Percentiles rank a stretch among this genome's conserved stretches.
These are phyloP conservation scores for Alectoris magna DNA, from an alignment of 2,797 vertebrate genomes.

Conservation along the genomic window DNA sequence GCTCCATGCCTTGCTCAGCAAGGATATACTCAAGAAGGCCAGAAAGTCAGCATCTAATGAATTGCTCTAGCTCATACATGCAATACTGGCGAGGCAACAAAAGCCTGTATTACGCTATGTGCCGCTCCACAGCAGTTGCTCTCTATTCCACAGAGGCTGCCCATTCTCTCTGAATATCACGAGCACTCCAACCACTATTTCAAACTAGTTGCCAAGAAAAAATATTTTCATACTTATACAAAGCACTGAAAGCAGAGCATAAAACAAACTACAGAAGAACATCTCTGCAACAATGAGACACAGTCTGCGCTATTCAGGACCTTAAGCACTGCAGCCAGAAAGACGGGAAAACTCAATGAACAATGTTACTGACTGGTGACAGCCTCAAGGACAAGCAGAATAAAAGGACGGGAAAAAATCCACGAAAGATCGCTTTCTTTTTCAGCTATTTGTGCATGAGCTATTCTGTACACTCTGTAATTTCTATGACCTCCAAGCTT, in stretches of 20 bases:
- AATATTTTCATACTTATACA: not conserved
- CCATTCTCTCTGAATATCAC: not conserved
- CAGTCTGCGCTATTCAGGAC: not conserved
- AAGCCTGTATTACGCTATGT: not conserved
- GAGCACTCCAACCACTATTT: not conserved
- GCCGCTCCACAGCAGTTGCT: not conserved
- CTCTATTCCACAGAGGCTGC: not conserved
- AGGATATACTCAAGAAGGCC: not conserved
- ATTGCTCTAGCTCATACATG: not conserved
- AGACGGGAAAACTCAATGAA: not conserved
- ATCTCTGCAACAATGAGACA: not conserved
- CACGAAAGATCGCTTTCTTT: not conserved
- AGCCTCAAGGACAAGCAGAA: conserved; percentile 7
- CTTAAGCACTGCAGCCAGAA: not conserved
- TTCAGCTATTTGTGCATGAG: conserved; percentile 33
- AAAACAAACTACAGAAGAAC: not conserved
- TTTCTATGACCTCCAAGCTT: conserved; percentile 39
- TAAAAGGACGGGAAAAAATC: not conserved
- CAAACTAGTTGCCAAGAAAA: not conserved
- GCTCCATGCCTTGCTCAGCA: not conserved
- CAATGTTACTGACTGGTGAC: not conserved
- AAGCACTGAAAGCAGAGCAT: not conserved
- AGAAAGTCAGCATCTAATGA: not conserved
- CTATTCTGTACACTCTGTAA: conserved; percentile 6
- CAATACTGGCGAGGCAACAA: not conserved